Evolutionary conservation across 2,797 vertebrate genomes (phyloP).

Genomic region (Ctenosaura bakeri): DNA sequence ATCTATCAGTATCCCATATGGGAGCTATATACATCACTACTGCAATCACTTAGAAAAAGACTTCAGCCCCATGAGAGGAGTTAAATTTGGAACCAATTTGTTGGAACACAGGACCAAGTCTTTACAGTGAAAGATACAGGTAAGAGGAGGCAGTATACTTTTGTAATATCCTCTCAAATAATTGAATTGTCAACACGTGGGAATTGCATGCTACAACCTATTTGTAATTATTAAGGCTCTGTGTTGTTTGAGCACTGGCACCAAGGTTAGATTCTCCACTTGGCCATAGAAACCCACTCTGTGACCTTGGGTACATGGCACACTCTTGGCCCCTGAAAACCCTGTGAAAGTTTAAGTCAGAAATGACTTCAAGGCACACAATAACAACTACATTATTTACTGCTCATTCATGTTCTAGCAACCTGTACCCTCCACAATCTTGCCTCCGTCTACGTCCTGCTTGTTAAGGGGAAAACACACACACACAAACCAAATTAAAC

Average conservation of each 20-base stretch:
- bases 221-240: background rate
- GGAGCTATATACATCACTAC: background rate
- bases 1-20: background rate
- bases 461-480: background rate
- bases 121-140: background rate
- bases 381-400: background rate
- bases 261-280: no score
- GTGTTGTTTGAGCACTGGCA: no score
- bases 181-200: background rate
- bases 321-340: no score
- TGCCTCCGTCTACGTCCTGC: background rate
- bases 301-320: no score
- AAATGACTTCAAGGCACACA: no score
- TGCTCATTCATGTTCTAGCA: background rate
- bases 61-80: no score
- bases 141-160: background rate
- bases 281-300: no score
- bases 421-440: background rate
- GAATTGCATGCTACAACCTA: background rate
- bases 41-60: no score
- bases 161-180: background rate
- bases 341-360: no score
- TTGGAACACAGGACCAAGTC: background rate
- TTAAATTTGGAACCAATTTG: background rate
- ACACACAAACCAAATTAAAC: background rate